Evolutionary conservation across 2,113 vertebrate genomes (phyloP).

Genomic region (Neopipo cinnamomea): DNA sequence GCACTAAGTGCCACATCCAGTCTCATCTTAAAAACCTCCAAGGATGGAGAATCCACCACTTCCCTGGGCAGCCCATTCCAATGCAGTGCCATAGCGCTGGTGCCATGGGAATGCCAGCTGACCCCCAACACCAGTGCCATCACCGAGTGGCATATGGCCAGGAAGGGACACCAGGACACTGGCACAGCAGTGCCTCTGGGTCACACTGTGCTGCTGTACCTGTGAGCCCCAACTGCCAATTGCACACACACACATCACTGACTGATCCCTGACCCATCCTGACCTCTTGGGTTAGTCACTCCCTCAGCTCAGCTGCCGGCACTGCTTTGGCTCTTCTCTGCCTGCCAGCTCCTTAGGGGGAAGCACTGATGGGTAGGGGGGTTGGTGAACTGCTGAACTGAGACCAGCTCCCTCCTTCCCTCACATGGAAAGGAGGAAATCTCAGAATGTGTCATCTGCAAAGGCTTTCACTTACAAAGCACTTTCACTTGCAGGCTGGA

Average conservation of each 20-base stretch:
- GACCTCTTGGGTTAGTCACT: not conserved
- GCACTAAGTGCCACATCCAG: too few species aligned
- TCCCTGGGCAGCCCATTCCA: not conserved
- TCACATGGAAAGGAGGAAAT: not conserved
- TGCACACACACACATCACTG: not conserved
- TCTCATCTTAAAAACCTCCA: too few species aligned
- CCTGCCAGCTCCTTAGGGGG: fast-evolving
- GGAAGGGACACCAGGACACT: not conserved
- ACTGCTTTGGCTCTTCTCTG: not conserved
- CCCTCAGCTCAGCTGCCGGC: fast-evolving
- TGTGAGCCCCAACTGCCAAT: not conserved
- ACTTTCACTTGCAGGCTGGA: not conserved
- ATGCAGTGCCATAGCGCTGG: fast-evolving
- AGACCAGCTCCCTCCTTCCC: not conserved
- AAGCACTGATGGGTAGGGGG: fast-evolving
- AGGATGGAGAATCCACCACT: too few species aligned
- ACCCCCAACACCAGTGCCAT: not conserved
- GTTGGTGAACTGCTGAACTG: not conserved
- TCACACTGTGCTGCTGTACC: fast-evolving
- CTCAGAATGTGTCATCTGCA: not conserved
- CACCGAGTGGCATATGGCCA: fast-evolving
- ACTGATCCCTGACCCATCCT: fast-evolving
- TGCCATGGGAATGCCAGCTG: fast-evolving
- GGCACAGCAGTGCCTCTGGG: fast-evolving
- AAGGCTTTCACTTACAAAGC: not conserved